A percentile compares a stretch with the other conserved stretches of the same genome.
Evolutionary conservation across 2,888 invertebrate genomes (phyloP).

Genomic region (Phyllotreta striolata): DNA sequence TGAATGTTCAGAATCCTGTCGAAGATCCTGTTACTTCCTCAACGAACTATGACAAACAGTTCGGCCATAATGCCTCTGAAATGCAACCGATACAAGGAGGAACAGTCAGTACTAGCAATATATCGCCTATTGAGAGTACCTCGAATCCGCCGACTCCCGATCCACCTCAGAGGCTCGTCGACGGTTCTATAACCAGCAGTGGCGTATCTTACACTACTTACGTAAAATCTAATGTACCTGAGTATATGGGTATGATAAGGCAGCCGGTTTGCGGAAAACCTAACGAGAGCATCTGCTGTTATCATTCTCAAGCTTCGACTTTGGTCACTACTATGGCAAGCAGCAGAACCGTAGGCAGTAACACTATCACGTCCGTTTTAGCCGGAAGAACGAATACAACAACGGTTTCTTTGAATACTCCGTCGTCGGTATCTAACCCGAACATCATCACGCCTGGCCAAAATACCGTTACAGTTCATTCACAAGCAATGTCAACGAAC

Average conservation of each 20-base stretch:
- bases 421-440: constrained; percentile 61
- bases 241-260: constrained; percentile 30
- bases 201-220: constrained; percentile 40
- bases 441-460: constrained; percentile 51
- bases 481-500: constrained; percentile 55
- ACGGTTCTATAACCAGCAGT: constrained; percentile 38
- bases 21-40: constrained; percentile 76
- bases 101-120: constrained; percentile 84
- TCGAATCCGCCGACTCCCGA: constrained; percentile 64
- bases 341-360: constrained; percentile 78
- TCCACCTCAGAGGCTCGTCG: constrained; percentile 37
- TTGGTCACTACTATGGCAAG: constrained; percentile 73
- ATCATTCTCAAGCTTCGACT: constrained; percentile 51
- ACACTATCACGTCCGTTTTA: constrained; percentile 82
- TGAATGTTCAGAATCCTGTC: constrained; percentile 65
- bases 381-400: constrained; percentile 80
- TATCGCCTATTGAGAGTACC: constrained; percentile 73
- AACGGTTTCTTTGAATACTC: constrained; percentile 77
- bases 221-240: constrained; percentile 36
- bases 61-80: constrained; percentile 65
- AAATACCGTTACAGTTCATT: constrained; percentile 35
- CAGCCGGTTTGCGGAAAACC: constrained; percentile 35
- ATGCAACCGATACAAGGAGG: constrained; percentile 83
- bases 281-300: constrained; percentile 41
- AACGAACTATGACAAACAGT: constrained; percentile 68